phyloP scores from a whole-genome alignment of 2,113 vertebrate species.

The Onychorhynchus coronatus region DNA sequence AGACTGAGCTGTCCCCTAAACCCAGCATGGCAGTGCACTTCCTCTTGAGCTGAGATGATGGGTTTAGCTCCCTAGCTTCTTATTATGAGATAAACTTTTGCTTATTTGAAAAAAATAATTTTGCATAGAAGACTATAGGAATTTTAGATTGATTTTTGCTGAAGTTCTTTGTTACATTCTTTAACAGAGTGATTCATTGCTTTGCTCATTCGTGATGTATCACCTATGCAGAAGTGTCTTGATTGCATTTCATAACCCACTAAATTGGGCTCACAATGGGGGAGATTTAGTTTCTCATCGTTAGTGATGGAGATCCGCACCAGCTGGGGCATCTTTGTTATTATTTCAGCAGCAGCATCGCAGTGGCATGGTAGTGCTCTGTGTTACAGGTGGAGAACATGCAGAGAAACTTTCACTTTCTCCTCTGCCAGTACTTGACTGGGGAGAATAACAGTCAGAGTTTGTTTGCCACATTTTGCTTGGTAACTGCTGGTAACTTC shows the following conservation, averaged over 20 bases:
- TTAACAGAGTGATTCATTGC: neutral
- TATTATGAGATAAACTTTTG: neutral
- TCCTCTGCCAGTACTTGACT: neutral
- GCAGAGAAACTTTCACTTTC: neutral
- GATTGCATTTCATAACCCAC: neutral
- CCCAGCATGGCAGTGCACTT: neutral
- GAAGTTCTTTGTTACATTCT: neutral
- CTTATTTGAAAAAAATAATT: neutral
- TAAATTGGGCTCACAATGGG: neutral
- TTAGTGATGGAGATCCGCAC: neutral
- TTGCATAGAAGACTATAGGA: neutral
- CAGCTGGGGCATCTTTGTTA: neutral
- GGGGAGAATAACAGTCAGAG: neutral
- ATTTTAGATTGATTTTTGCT: neutral
- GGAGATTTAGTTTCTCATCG: neutral
- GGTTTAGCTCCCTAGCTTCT: neutral
- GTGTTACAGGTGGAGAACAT: neutral
- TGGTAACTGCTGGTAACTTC: neutral
- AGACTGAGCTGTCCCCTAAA: neutral
- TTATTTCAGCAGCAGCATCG: neutral
- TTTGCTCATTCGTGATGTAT: neutral
- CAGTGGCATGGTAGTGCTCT: neutral
- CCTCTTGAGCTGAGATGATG: neutral
- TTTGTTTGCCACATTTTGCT: neutral
- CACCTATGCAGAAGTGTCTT: neutral